Evolutionary conservation across 2,797 vertebrate species (phyloP).

Genomic region (Orientallactaga sibirica): DNA sequence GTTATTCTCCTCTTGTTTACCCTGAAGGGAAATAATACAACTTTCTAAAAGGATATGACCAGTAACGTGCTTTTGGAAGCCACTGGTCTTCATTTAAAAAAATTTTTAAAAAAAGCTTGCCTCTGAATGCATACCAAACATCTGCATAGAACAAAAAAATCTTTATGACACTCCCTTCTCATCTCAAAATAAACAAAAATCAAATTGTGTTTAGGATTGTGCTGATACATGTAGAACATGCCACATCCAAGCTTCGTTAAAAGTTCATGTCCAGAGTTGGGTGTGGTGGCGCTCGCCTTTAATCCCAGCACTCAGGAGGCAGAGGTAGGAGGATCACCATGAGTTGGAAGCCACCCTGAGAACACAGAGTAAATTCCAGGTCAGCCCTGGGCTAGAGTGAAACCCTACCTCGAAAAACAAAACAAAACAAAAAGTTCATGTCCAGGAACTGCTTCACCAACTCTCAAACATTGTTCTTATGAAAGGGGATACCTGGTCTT

Average conservation of each 20-base stretch:
- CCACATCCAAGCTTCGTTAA: neutral
- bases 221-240: neutral
- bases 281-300: no score
- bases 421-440: neutral
- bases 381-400: no score
- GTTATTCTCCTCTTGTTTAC: neutral
- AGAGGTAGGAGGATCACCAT: no score
- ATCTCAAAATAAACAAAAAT: constrained; percentile 31
- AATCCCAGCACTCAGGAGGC: no score
- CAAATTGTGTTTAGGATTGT: constrained; percentile 24
- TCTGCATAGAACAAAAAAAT: neutral
- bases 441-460: neutral
- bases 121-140: constrained; percentile 11
- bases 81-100: neutral
- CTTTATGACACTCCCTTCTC: neutral
- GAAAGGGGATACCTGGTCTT: neutral
- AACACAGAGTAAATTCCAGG: no score
- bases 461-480: constrained; percentile 31
- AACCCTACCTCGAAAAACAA: no score
- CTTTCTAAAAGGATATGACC: neutral
- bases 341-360: no score
- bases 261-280: no score
- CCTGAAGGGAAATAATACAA: constrained; percentile 40
- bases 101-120: neutral
- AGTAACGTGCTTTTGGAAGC: neutral